phyloP scores from a whole-genome alignment of 2,113 vertebrate genomes.

The Henicopernis longicauda region DNA sequence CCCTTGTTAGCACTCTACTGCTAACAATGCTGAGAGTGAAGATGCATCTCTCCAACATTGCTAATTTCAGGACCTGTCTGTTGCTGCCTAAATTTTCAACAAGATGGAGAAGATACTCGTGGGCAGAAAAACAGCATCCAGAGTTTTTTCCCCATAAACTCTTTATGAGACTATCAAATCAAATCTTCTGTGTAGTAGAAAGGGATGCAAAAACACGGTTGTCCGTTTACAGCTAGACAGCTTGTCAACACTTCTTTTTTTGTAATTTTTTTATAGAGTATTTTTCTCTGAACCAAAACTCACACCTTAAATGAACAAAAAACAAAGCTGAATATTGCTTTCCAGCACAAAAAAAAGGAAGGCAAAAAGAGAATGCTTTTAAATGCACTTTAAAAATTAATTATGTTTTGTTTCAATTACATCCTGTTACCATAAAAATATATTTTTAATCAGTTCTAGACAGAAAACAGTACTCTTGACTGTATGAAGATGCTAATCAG shows the following conservation, averaged over 20 bases:
- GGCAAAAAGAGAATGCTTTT: not conserved
- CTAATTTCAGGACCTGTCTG: not conserved
- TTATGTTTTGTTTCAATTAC: not conserved
- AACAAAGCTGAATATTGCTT: not conserved
- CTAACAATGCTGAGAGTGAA: not conserved
- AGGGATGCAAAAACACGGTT: not conserved
- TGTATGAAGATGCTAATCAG: not conserved
- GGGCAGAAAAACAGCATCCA: not conserved
- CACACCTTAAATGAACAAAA: not conserved
- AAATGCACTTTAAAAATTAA: not conserved
- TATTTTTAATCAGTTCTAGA: not conserved
- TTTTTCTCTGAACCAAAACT: not conserved
- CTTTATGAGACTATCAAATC: not conserved
- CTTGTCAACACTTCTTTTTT: not conserved
- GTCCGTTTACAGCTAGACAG: not conserved
- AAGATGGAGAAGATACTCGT: not conserved
- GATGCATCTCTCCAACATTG: not conserved
- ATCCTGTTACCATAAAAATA: not conserved
- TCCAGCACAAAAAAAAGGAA: not conserved
- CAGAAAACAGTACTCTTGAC: not conserved
- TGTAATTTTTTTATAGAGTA: not conserved
- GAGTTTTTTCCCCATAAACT: not conserved
- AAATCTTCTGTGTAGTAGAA: not conserved
- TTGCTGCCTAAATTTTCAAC: not conserved
- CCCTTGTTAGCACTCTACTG: not conserved